Conservation (phyloP, 2,113 vertebrate genomes). For the Phyllostomus discolor region DNA sequence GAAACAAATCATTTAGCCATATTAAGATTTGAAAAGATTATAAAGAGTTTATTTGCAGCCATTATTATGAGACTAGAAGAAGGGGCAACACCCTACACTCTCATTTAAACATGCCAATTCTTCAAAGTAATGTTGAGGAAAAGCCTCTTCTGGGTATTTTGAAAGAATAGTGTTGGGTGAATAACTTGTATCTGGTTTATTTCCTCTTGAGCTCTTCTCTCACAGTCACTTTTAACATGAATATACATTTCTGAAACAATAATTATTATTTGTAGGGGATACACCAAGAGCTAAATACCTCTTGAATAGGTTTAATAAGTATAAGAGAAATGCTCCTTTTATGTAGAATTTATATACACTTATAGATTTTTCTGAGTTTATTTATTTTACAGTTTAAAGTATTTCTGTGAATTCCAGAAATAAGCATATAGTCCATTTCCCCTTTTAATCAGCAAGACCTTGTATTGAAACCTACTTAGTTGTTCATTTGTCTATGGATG, state of each 20-base stretch:
- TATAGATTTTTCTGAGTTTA: slow-evolving; percentile 28
- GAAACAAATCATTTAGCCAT: slow-evolving; percentile 60
- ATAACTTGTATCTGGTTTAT: slow-evolving; percentile 34
- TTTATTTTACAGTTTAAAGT: slow-evolving; percentile 59
- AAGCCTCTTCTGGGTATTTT: background rate
- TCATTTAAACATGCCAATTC: slow-evolving; percentile 48
- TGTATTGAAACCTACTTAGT: background rate
- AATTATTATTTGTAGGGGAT: slow-evolving; percentile 48
- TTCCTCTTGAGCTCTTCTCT: slow-evolving; percentile 58
- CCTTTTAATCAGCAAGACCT: background rate
- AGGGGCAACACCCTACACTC: background rate
- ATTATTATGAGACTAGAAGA: slow-evolving; percentile 49
- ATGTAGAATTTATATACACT: background rate
- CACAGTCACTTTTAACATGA: slow-evolving; percentile 40
- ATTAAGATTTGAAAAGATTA: slow-evolving; percentile 56
- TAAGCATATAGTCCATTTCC: background rate
- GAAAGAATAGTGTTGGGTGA: background rate
- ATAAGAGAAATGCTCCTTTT: background rate
- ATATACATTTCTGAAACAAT: slow-evolving; percentile 51
- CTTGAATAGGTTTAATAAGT: background rate
- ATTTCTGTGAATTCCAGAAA: slow-evolving; percentile 55
- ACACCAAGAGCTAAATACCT: slow-evolving; percentile 19
- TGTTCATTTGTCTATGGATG: slow-evolving; percentile 3
- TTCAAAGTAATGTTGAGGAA: slow-evolving; percentile 3
- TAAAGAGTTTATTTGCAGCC: slow-evolving; percentile 49